phyloP scores from a whole-genome alignment of 1,140 invertebrate genomes.

The Akabosia matsudoensis region DNA sequence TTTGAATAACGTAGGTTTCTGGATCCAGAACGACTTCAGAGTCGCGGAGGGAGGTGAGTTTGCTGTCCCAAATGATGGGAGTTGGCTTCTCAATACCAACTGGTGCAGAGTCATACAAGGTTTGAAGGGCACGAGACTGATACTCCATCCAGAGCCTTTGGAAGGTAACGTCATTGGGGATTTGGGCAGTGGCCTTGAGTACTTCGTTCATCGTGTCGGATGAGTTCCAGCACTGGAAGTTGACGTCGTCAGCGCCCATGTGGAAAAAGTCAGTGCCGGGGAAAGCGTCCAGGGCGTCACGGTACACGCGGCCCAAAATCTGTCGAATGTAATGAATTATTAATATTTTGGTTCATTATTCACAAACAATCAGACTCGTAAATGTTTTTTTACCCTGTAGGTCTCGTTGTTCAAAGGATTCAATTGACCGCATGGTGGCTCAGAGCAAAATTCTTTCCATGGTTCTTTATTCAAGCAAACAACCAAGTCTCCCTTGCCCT shows the following conservation, averaged over 20 bases:
- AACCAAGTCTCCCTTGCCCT: conserved; percentile 47
- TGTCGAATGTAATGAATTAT: conserved; percentile 11
- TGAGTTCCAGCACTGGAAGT: conserved; percentile 73
- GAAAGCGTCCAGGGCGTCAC: conserved; percentile 45
- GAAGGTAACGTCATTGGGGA: conserved; percentile 47
- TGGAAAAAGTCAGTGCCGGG: conserved; percentile 70
- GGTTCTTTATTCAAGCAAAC: conserved; percentile 49
- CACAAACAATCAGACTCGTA: not conserved
- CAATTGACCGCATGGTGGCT: conserved; percentile 51
- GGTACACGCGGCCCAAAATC: conserved; percentile 44
- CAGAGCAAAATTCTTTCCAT: conserved; percentile 49
- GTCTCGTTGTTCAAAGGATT: conserved; percentile 51
- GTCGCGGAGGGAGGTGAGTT: conserved; percentile 44
- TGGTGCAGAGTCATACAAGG: conserved; percentile 42
- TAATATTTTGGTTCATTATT: conserved; percentile 12
- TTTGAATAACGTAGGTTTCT: conserved; percentile 70
- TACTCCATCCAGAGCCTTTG: conserved; percentile 48
- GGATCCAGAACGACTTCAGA: conserved; percentile 59
- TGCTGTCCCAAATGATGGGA: conserved; percentile 47
- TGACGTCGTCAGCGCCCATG: conserved; percentile 84
- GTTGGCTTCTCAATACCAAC: conserved; percentile 39
- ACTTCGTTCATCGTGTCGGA: conserved; percentile 59
- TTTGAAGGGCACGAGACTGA: conserved; percentile 45
- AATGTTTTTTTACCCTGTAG: conserved; percentile 41
- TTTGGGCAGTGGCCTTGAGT: conserved; percentile 46